Evolutionary conservation across 2,888 invertebrate genomes (phyloP), one percentile per base, ranked within the genome.

Genomic region (Chymomyza procnemis): DNA sequence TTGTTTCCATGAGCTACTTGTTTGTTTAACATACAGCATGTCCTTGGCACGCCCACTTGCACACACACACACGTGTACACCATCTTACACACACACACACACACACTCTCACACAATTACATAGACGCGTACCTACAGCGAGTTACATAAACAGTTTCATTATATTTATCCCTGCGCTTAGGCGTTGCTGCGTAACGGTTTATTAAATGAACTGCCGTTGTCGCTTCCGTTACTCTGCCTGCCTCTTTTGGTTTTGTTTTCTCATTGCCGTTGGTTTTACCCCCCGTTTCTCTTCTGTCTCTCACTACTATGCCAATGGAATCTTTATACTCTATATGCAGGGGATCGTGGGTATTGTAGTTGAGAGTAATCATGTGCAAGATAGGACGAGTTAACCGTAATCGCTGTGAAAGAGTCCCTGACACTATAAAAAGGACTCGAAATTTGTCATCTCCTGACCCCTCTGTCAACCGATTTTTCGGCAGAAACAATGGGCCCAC

Each of bases 131-230:
- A 18, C 56, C 64, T 30, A 26, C 30, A 56, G 26, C 30, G 4
- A 26, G 56, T 30, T 56, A 56, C 30, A 56, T 30, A 56, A 78
- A 78, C 72, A 78, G 78, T 71, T 80, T 72, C 71, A 71, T 81
- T 79, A 73, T 69, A 55, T 71, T 64, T 71, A 65, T 63, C 18
- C 66, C 34, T 58, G 34, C 61, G 34, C 64, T 64, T 47, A 52
- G 52, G 50, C 56, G 82, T 81, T 82, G 83, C 85, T 62, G 67
- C 55, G 83, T 55, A 75, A 74, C 78, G 61, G 61, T 61, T 74
- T 70, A 73, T 69, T 74, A 74, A 72, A 70, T 76, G 73, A 69
- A 66, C 50, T 64, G 50, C 64, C 61, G 6, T 21, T 21, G 50
- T 50, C 21, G 34, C 30, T 57, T 57, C 57, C 14, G 16, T 57